phyloP scores from a whole-genome alignment of 2,888 invertebrate species.

The Nomada ferruginata region DNA sequence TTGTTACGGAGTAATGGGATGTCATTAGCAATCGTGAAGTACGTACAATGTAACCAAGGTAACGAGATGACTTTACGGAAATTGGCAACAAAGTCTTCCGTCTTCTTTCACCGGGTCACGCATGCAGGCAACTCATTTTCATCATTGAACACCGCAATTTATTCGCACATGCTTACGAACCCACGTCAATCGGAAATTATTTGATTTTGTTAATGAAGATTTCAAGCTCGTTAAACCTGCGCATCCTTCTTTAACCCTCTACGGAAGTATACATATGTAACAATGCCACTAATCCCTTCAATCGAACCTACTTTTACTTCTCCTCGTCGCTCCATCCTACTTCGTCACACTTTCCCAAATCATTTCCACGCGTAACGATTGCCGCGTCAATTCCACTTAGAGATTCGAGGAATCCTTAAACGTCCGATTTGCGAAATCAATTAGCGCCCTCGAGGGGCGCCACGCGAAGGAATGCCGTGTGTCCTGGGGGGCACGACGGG shows the following conservation, averaged over 20 bases:
- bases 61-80: slow-evolving; percentile 2
- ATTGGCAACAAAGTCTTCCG: slow-evolving; percentile 1
- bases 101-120: neutral
- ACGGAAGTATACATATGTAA: too few species aligned
- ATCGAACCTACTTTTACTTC: neutral
- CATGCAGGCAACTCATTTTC: neutral
- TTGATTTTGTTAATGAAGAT: neutral
- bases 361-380: neutral
- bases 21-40: neutral
- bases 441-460: slow-evolving; percentile 30
- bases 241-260: neutral
- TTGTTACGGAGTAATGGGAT: neutral
- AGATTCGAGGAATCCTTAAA: neutral
- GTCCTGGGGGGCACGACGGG: neutral
- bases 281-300: too few species aligned
- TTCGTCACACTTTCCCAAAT: neutral
- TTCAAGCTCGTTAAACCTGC: neutral
- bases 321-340: neutral
- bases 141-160: neutral
- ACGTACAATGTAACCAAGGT: neutral
- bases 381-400: neutral
- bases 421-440: slow-evolving; percentile 41
- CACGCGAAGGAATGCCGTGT: slow-evolving; percentile 42
- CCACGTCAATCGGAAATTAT: neutral
- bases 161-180: neutral